These are phyloP conservation scores for Alviniconcha marisindica DNA, from an alignment of 1,140 invertebrate genomes.

Conservation along the genomic window DNA sequence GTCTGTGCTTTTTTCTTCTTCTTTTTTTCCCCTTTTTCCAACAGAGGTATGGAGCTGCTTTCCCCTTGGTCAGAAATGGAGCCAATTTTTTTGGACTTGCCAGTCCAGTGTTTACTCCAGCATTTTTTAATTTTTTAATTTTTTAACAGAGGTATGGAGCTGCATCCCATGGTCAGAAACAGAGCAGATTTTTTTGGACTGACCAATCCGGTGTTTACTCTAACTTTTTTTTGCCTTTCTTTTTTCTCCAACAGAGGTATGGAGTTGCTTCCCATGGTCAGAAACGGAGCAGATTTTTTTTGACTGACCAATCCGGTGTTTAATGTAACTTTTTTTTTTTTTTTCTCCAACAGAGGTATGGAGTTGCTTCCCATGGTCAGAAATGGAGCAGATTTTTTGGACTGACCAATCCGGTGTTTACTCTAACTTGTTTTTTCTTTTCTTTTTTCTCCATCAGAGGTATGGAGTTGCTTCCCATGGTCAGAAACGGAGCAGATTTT, in stretches of 20 bases:
- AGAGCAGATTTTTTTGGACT: conserved; percentile 89
- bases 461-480: conserved; percentile 59
- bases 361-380: no score
- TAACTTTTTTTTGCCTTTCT: no score
- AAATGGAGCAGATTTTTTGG: background rate
- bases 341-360: no score
- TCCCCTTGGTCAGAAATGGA: no score
- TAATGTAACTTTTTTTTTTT: no score
- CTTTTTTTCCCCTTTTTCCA: no score
- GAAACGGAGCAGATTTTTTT: no score
- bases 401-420: background rate
- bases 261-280: no score
- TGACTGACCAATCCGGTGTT: conserved; percentile 68
- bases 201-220: conserved; percentile 85
- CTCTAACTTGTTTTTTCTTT: background rate
- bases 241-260: no score
- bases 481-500: conserved; percentile 84
- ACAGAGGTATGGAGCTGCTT: background rate
- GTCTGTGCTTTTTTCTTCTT: no score
- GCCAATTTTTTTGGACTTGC: background rate
- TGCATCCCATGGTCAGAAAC: conserved; percentile 74
- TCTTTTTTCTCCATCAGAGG: conserved; percentile 46
- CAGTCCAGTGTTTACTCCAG: background rate
- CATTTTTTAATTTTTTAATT: background rate
- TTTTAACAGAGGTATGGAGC: conserved; percentile 52